These are phyloP conservation scores for Ibycter americanus DNA, from an alignment of 2,797 vertebrate species.

Conservation along the genomic window DNA sequence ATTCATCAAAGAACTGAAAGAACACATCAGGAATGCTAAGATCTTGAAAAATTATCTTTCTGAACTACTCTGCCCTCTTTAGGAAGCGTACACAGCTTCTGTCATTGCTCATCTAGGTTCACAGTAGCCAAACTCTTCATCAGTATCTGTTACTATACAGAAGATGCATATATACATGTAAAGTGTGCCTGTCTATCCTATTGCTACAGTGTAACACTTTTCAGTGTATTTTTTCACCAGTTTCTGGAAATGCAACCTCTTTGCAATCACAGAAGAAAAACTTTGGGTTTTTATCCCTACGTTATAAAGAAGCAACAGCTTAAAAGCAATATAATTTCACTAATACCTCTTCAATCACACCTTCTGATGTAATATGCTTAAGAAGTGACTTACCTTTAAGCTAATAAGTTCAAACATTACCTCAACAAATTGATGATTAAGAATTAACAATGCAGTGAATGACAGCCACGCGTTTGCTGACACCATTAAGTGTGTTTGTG, in stretches of 20 bases:
- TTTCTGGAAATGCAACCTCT: background rate
- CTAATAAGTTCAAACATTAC: slow-evolving; percentile 44
- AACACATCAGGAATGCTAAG: background rate
- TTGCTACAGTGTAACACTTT: background rate
- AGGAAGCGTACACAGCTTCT: background rate
- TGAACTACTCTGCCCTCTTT: background rate
- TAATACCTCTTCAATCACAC: background rate
- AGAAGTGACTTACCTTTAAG: slow-evolving; percentile 32
- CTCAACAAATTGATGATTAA: slow-evolving; percentile 60
- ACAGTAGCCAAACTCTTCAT: background rate
- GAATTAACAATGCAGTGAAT: slow-evolving; percentile 65
- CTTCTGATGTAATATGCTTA: background rate
- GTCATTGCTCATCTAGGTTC: background rate
- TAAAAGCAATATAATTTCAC: background rate
- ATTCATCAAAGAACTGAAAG: background rate
- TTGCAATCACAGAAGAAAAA: background rate
- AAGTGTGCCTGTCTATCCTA: background rate
- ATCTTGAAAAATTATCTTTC: background rate
- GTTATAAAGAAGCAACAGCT: background rate
- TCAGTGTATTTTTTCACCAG: no score
- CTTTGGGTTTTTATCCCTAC: background rate
- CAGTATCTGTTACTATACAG: background rate
- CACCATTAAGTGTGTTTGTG: slow-evolving; percentile 46
- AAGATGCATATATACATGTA: no score
- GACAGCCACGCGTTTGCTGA: slow-evolving; percentile 56